These are phyloP conservation scores for Ochropleura leucogaster DNA, from an alignment of 2,888 invertebrate species.

Conservation along the genomic window DNA sequence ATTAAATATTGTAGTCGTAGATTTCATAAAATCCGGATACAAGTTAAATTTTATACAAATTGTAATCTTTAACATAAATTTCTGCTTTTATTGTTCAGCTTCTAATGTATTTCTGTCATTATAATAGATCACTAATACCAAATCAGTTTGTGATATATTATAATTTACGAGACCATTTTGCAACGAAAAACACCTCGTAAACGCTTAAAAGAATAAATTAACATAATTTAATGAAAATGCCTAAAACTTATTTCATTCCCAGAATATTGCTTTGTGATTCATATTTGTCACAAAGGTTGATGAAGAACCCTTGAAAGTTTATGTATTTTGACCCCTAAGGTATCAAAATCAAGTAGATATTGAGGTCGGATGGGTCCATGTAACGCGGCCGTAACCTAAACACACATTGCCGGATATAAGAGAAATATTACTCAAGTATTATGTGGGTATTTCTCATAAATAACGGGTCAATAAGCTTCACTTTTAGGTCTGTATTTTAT, in stretches of 20 bases:
- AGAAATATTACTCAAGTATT: constrained; percentile 56
- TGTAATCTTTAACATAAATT: constrained; percentile 18
- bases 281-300: constrained; percentile 55
- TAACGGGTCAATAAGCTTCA: constrained; percentile 55
- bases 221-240: constrained; percentile 60
- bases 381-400: constrained; percentile 58
- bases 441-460: constrained; percentile 58
- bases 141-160: constrained; percentile 34
- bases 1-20: neutral
- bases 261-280: constrained; percentile 41
- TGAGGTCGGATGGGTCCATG: constrained; percentile 63
- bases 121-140: constrained; percentile 36
- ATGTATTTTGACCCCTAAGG: constrained; percentile 58
- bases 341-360: constrained; percentile 73
- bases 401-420: constrained; percentile 58
- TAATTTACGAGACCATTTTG: constrained; percentile 55
- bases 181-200: constrained; percentile 51
- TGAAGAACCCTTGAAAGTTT: constrained; percentile 65
- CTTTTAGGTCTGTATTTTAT: constrained; percentile 48
- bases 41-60: neutral
- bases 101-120: constrained; percentile 29
- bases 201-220: constrained; percentile 44
- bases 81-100: constrained; percentile 21
- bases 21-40: constrained; percentile 8
- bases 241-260: constrained; percentile 53